Base-by-base conservation (phyloP, 2,797 vertebrate species). In the Enteromius argenteus region DNA sequence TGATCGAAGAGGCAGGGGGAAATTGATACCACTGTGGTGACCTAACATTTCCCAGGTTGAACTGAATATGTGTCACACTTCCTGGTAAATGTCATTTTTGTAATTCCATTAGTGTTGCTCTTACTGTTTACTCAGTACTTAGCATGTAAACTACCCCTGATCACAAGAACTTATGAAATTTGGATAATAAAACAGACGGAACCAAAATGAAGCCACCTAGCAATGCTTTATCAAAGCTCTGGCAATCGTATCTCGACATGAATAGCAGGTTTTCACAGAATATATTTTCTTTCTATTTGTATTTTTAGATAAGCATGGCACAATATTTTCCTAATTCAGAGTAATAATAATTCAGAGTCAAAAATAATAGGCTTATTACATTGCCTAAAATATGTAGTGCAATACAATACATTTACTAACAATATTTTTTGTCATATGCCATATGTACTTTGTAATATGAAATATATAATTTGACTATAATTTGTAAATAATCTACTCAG, bases 1-100 rank as follows among this genome's bases (percentile, higher is more conserved):
- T 79, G 84, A 88, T 87, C 67, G 56, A 83, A 89, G 80, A 81
- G 19, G 30, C 42, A 60, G 58, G 68, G 58, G 44, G 32, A 73
- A 77, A 85, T 53, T 37, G 15, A 79, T 85, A 83, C 85, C 82
- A 78, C 14, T 27, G 32, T 42, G 32, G 23, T 72, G 53, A 75
- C 68, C 73, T 81, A 64, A 78, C 75, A 84, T 84, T 79, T 79
- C 66, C 66, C 27, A 17, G 23, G n/a, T 30, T 32, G 49, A 44
- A 32, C 23, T 39, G n/a, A 39, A 56, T 51, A 30, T 53, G 32
- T 53, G 32, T 68, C 49, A 17, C 10, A 32, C 8, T 60, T 32
- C 51, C 39, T 71, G 10, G 21, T 72, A 58, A 58, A 56, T 68
- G 67, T 58, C 13, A 3, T 71, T 42, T 5, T 53, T 69, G 49